A percentile compares a stretch with the other conserved stretches of the same genome.
These are phyloP conservation scores for Aphyosemion australe DNA, from an alignment of 2,113 vertebrate species.

Conservation along the genomic window DNA sequence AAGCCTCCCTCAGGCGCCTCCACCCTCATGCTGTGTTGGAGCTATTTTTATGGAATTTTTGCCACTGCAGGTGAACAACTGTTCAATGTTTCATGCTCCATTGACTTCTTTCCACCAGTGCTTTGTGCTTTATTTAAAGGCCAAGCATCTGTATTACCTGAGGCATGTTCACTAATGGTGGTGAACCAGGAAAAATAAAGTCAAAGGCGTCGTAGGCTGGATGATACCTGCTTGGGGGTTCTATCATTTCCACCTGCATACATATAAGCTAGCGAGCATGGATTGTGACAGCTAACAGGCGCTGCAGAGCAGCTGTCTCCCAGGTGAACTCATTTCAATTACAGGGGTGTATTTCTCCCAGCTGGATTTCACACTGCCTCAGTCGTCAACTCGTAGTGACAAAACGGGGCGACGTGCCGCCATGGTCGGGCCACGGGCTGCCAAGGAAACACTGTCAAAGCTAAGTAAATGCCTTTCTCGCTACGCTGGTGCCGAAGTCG, in stretches of 20 bases:
- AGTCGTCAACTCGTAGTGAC: constrained; percentile 60
- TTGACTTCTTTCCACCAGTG: constrained; percentile 8
- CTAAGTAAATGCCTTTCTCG: constrained; percentile 59
- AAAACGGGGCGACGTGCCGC: constrained; percentile 52
- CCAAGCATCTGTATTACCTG: constrained; percentile 5
- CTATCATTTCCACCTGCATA: constrained; percentile 16
- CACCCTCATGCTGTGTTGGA: constrained; percentile 2
- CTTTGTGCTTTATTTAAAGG: constrained; percentile 15
- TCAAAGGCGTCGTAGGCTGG: not conserved
- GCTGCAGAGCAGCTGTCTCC: constrained; percentile 60
- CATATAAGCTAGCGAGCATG: constrained; percentile 13
- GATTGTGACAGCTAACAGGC: constrained; percentile 59
- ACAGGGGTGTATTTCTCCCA: constrained; percentile 59
- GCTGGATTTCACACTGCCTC: constrained; percentile 70
- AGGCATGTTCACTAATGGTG: not conserved
- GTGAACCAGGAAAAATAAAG: too few species aligned
- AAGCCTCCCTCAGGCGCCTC: not conserved
- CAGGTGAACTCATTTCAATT: constrained; percentile 79
- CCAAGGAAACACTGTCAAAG: constrained; percentile 62
- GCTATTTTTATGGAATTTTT: constrained; percentile 5
- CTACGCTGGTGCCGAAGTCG: constrained; percentile 44
- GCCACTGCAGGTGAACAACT: constrained; percentile 11
- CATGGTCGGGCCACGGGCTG: constrained; percentile 47
- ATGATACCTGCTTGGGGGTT: constrained; percentile 13
- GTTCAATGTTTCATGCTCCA: constrained; percentile 6